phyloP scores from a whole-genome alignment of 2,113 vertebrate genomes.

The Cryptotis parvus region DNA sequence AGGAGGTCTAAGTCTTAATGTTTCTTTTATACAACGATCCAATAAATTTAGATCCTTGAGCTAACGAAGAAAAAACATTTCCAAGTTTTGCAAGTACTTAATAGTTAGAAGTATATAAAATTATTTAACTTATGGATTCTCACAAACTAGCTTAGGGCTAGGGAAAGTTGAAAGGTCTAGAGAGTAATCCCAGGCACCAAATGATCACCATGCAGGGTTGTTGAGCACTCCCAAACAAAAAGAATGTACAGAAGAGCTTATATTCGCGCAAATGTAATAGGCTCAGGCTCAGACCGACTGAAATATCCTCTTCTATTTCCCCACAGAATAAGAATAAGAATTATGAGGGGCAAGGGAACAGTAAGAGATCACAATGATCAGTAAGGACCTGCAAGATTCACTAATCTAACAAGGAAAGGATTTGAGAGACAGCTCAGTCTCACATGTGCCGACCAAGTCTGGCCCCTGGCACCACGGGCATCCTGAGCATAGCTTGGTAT shows the following conservation, averaged over 20 bases:
- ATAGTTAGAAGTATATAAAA: constrained; percentile 10
- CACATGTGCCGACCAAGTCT: no score
- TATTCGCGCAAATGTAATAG: neutral
- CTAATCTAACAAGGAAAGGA: neutral
- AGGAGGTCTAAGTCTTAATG: constrained; percentile 95
- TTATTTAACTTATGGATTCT: neutral
- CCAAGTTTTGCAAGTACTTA: constrained; percentile 38
- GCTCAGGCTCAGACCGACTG: neutral
- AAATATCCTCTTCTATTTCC: neutral
- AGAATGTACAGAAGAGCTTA: neutral
- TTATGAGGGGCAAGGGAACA: neutral
- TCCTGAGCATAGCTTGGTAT: no score
- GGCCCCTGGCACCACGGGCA: no score
- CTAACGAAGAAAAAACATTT: constrained; percentile 81
- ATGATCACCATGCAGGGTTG: no score
- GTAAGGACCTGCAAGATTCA: neutral
- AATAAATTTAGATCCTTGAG: constrained; percentile 94
- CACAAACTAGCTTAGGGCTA: no score
- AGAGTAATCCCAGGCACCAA: no score
- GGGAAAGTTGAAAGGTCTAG: no score
- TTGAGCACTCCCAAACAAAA: no score
- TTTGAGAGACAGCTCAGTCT: no score
- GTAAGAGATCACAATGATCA: neutral
- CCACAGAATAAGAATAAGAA: neutral
- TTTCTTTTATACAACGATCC: constrained; percentile 97